These are phyloP conservation scores for Chamaea fasciata DNA, from an alignment of 2,113 vertebrate species.

Conservation along the genomic window DNA sequence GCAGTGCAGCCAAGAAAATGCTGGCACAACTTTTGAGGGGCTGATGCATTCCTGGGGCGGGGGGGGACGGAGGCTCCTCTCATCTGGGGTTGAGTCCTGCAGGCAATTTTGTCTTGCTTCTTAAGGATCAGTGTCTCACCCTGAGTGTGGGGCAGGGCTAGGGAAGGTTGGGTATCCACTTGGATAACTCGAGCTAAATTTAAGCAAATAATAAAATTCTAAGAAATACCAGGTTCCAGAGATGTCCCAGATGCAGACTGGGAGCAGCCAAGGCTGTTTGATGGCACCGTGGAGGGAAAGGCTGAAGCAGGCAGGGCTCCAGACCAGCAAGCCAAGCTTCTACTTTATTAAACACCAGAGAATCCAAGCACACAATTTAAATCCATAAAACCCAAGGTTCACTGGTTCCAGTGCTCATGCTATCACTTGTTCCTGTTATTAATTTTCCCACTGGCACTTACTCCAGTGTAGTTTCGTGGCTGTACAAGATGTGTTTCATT, in stretches of 20 bases:
- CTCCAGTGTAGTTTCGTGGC: not conserved
- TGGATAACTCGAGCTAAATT: not conserved
- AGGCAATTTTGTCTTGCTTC: not conserved
- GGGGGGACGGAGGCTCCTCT: not conserved
- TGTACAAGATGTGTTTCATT: conserved; percentile 10
- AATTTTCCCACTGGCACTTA: conserved; percentile 35
- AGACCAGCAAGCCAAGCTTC: not conserved
- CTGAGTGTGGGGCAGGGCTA: not conserved
- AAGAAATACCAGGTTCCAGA: not conserved
- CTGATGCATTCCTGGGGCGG: not conserved
- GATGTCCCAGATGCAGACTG: not conserved
- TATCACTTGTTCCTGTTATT: conserved; percentile 30
- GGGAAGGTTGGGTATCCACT: not conserved
- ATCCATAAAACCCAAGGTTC: not conserved
- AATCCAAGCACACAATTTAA: conserved; percentile 1
- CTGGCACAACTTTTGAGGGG: not conserved
- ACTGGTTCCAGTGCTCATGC: not conserved
- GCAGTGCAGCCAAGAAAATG: not conserved
- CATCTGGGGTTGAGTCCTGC: not conserved
- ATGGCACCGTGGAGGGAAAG: not conserved
- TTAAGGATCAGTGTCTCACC: not conserved
- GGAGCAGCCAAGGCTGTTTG: not conserved
- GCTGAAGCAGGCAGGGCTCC: not conserved
- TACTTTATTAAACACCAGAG: conserved; percentile 13
- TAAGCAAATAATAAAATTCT: not conserved